Evolutionary conservation across 1,140 invertebrate genomes (phyloP), one percentile per base, ranked within the genome.

Genomic region (Carposina sasakii): DNA sequence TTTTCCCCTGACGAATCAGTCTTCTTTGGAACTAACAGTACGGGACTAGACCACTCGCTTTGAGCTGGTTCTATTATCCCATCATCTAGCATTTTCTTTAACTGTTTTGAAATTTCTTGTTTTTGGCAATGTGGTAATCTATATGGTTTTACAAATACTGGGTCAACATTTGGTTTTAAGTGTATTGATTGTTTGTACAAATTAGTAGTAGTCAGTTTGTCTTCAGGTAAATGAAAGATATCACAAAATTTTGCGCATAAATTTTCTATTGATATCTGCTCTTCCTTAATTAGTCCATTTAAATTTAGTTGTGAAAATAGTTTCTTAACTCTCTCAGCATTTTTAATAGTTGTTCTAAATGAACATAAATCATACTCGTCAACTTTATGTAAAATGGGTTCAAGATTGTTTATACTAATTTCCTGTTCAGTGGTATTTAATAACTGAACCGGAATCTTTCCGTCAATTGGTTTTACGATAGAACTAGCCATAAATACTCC

Each of bases 71-170:
- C 48, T 36, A 68, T 60, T 5, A 60, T 57, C 8, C 26, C 51
- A 15, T 60, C 26, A 2, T 43, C 9, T 6, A 60, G 20, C 50
- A 60, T 54, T 24, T 57, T 39, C 16, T 34, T 19, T 13, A 57
- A 41, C 40, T 60, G 57, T 33, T 21, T 44, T 13, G 47, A 20
- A 19, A 60, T 33, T 36, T 60, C 53, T 10, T 20, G 0, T 43
- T 50, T 68, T 24, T 57, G 54, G 31, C 54, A 31, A 2, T 58
- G 26, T 4, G 66, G 67, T 55, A 69, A 43, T 6, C 66, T 41
- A 33, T 70, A 72, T 1, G 55, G 57, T 54, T 70, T 69, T n/a
- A 36, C 40, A 53, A 57, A 69, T 26, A 64, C 51, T 16, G 66
- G 59, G 16, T 8, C n/a, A 23, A 23, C 30, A 20, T 66, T 45